These are phyloP conservation scores for Diploptera punctata DNA, from an alignment of 2,888 invertebrate species.

Conservation along the genomic window DNA sequence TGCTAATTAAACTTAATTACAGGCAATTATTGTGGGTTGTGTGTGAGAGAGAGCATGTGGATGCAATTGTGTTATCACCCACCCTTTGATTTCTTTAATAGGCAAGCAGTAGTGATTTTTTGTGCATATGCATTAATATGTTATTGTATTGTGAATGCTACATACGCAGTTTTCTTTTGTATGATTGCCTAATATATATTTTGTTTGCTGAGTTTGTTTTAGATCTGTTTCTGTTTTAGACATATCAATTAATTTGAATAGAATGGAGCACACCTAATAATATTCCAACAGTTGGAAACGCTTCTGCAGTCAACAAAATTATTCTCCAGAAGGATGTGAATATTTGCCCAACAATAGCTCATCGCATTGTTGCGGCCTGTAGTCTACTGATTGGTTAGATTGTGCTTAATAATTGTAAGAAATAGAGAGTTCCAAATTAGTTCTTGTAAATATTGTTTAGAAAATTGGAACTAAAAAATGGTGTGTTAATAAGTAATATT, in stretches of 20 bases:
- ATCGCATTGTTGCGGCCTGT: neutral
- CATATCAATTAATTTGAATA: neutral
- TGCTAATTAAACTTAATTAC: neutral
- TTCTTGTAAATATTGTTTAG: neutral
- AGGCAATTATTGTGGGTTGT: neutral
- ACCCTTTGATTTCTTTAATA: neutral
- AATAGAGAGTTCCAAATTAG: neutral
- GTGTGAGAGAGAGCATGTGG: neutral
- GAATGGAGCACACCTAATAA: neutral
- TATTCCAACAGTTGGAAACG: constrained; percentile 5
- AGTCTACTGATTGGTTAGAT: neutral
- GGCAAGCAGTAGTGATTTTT: neutral
- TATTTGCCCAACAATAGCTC: neutral
- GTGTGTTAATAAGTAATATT: neutral
- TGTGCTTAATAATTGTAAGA: neutral
- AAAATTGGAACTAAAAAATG: neutral
- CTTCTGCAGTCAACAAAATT: neutral
- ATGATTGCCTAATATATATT: constrained; percentile 7
- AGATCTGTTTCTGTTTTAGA: constrained; percentile 13
- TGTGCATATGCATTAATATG: neutral
- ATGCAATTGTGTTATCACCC: neutral
- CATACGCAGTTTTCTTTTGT: neutral
- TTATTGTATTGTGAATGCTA: neutral
- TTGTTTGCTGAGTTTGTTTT: neutral
- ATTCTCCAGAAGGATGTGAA: neutral